phyloP scores from a whole-genome alignment of 2,888 invertebrate species.

The Netelia fuscicornis region DNA sequence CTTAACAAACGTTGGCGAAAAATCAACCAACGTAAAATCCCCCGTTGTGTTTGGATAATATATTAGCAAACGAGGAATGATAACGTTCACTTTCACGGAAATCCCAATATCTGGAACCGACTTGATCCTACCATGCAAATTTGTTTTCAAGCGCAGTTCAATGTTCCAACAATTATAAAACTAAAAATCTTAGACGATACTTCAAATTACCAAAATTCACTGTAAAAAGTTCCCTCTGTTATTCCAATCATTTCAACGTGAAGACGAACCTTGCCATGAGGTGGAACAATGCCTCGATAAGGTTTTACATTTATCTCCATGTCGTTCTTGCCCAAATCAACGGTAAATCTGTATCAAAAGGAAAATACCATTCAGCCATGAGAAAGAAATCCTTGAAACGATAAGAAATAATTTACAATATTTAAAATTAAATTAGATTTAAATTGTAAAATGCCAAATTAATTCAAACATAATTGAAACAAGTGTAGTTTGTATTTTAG shows the following conservation, averaged over 20 bases:
- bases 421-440: too few species aligned
- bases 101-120: slow-evolving; percentile 75
- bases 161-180: neutral
- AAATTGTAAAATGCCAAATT: too few species aligned
- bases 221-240: slow-evolving; percentile 80
- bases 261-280: slow-evolving; percentile 74
- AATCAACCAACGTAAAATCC: slow-evolving; percentile 84
- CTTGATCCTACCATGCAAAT: slow-evolving; percentile 73
- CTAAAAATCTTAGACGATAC: neutral
- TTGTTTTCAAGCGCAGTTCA: neutral
- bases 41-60: slow-evolving; percentile 82
- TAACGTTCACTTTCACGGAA: slow-evolving; percentile 75
- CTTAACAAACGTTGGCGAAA: slow-evolving; percentile 83
- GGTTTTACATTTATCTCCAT: slow-evolving; percentile 83
- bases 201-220: slow-evolving; percentile 84
- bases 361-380: neutral
- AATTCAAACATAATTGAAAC: too few species aligned
- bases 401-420: neutral
- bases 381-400: neutral
- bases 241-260: slow-evolving; percentile 82
- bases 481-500: too few species aligned
- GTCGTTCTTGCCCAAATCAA: slow-evolving; percentile 84
- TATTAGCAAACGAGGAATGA: slow-evolving; percentile 81
- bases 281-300: slow-evolving; percentile 81
- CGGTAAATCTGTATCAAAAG: slow-evolving; percentile 77